Percentiles rank a stretch among this genome's conserved stretches.
Evolutionary conservation across 2,888 invertebrate species (phyloP).

Genomic region (Malthinus seriepunctatus): DNA sequence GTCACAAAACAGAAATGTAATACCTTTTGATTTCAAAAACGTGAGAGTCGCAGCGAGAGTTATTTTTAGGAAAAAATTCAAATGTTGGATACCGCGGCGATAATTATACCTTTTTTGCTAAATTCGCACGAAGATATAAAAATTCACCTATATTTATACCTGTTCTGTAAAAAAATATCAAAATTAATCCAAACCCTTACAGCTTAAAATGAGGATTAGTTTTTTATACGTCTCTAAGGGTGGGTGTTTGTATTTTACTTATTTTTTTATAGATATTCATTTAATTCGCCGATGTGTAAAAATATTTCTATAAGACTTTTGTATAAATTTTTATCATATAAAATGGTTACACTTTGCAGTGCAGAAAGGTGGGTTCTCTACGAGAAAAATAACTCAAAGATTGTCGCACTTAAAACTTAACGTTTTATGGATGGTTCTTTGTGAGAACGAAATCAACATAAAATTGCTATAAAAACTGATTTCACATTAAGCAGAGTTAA

Average conservation of each 20-base stretch:
- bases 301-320: neutral
- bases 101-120: slow-evolving; percentile 16
- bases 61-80: slow-evolving; percentile 20
- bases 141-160: slow-evolving; percentile 10
- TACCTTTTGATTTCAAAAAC: slow-evolving; percentile 7
- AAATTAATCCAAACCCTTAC: slow-evolving; percentile 14
- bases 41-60: slow-evolving; percentile 28
- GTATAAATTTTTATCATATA: slow-evolving; percentile 4
- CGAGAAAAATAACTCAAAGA: neutral
- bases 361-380: slow-evolving; percentile 10
- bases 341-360: slow-evolving; percentile 12
- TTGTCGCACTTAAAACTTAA: slow-evolving; percentile 32
- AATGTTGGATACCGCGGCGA: slow-evolving; percentile 19
- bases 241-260: slow-evolving; percentile 9
- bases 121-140: slow-evolving; percentile 19
- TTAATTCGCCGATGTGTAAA: slow-evolving; percentile 3
- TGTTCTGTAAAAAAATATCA: slow-evolving; percentile 10
- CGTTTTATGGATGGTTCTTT: slow-evolving; percentile 43
- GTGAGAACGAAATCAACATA: slow-evolving; percentile 45
- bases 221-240: slow-evolving; percentile 2
- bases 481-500: slow-evolving; percentile 33
- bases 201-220: slow-evolving; percentile 10
- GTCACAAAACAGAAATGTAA: neutral
- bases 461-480: slow-evolving; percentile 42
- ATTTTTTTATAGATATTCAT: neutral